Base-by-base conservation (phyloP, 2,797 vertebrate species). In the Onychomys leucogaster region DNA sequence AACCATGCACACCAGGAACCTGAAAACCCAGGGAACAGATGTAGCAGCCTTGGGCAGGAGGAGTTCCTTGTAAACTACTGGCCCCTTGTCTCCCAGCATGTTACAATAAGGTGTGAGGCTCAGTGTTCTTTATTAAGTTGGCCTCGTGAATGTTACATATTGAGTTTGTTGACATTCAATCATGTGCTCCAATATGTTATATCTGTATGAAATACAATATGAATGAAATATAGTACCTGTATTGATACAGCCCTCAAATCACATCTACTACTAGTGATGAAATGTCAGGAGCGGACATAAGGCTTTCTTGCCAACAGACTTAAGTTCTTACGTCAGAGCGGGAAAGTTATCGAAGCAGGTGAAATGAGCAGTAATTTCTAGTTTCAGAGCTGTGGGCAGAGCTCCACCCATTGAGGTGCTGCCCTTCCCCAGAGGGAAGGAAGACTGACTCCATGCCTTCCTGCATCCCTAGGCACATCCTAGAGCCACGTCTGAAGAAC, bases 1-100 rank as follows among this genome's bases (percentile, higher is more conserved):
- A 67, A 21, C 0, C 2, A 6, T 3, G 14, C 0, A 29, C 0
- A 1, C 14, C 34, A 43, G 5, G 52, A 0, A 25, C 5, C 32
- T n/a, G 1, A 0, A 4, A 5, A 49, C 14, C 0, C 4, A 25
- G 41, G 55, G 10, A 0, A 8, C 41, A 32, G 1, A 10, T 6
- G 5, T 4, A 4, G n/a, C 32, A 0, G 3, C 2, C 52, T 49
- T 7, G 2, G 2, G 13, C 7, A 32, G 6, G 9, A 75, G 17
- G 25, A 3, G 1, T 3, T 27, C 21, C 3, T 5, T 16, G 0
- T 12, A 6, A 5, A 27, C 8, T 32, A 10, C 27, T 5, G 0
- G n/a, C 17, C 12, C 78, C 0, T 3, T 13, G 43, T 9, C 32
- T 67, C 27, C 59, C 0, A 8, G 14, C 3, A 1, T 8, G 0